phyloP scores from a whole-genome alignment of 2,113 vertebrate species.

The Leucoraja erinaceus region DNA sequence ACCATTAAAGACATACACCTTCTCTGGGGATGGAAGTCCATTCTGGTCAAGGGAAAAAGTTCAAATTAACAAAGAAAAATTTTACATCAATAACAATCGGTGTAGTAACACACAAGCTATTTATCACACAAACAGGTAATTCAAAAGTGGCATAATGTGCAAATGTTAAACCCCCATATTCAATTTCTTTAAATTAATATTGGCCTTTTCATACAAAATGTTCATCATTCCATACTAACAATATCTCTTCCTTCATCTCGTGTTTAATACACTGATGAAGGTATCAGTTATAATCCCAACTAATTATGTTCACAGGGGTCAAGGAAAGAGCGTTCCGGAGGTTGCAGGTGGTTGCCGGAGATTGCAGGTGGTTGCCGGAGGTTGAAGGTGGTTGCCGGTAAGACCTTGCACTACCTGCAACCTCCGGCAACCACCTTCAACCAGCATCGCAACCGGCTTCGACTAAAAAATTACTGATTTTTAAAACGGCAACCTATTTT shows the following conservation, averaged over 20 bases:
- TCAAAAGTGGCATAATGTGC: too few relatives aligned
- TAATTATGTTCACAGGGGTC: neutral
- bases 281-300: neutral
- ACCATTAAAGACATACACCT: constrained; percentile 80
- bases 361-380: too few relatives aligned
- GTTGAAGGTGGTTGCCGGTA: too few relatives aligned
- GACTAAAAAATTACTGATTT: too few relatives aligned
- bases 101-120: neutral
- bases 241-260: neutral
- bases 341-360: too few relatives aligned
- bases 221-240: too few relatives aligned
- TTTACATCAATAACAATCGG: neutral
- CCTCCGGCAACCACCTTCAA: too few relatives aligned
- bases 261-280: neutral
- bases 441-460: too few relatives aligned
- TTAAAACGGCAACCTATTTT: too few relatives aligned
- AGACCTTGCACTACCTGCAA: too few relatives aligned
- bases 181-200: neutral
- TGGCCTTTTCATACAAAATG: neutral
- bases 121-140: neutral
- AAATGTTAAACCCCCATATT: neutral
- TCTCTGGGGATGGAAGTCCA: constrained; percentile 79
- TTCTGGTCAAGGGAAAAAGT: constrained; percentile 60
- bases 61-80: neutral
- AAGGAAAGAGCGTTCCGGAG: too few relatives aligned